These are phyloP conservation scores for Percopsis transmontana DNA, from an alignment of 2,113 vertebrate genomes.

Conservation along the genomic window DNA sequence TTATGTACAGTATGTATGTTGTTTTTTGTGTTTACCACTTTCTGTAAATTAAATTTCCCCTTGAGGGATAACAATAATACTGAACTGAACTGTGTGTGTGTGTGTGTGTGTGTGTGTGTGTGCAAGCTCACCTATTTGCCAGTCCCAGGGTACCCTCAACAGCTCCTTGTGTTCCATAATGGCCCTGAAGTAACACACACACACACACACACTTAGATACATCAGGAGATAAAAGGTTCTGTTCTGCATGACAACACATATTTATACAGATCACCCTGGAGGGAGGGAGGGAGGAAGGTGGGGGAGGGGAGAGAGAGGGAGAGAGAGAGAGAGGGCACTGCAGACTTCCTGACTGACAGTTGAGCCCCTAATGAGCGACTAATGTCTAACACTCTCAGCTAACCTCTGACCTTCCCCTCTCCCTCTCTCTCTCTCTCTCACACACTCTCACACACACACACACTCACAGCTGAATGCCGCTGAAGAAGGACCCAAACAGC, in stretches of 20 bases:
- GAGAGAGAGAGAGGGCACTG: not conserved
- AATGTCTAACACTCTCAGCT: not conserved
- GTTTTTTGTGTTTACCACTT: no score
- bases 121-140: constrained; percentile 90
- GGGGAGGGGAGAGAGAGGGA: no score
- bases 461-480: constrained; percentile 86
- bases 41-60: no score
- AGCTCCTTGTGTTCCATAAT: constrained; percentile 98
- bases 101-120: not conserved
- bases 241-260: no score
- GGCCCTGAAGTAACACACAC: constrained; percentile 79
- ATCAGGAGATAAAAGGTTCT: not conserved
- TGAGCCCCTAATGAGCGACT: constrained; percentile 2
- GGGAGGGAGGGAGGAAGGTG: no score
- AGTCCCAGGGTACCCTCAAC: constrained; percentile 93
- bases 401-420: not conserved
- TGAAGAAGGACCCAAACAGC: constrained; percentile 89
- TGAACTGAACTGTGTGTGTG: not conserved
- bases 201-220: constrained; percentile 24
- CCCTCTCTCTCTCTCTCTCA: not conserved
- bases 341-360: constrained; percentile 14
- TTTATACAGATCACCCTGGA: no score
- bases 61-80: no score
- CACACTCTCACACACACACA: constrained; percentile 45
- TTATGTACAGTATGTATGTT: no score